Evolutionary conservation across 2,888 invertebrate genomes (phyloP).

Genomic region (Andrena trimmerana): DNA sequence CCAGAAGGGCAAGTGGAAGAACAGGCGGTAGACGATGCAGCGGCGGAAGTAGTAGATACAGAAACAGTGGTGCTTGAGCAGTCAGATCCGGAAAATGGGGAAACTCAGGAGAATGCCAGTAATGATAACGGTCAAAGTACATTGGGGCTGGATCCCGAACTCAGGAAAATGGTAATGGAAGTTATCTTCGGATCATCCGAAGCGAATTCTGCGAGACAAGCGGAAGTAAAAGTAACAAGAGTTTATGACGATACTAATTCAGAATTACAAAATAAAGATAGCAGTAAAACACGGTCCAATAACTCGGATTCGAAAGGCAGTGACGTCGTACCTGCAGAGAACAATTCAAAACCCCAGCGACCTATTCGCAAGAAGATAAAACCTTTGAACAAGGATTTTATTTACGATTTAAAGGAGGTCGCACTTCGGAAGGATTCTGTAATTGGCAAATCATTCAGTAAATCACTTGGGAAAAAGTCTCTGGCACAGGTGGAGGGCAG

Average conservation of each 20-base stretch:
- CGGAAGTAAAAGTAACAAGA: background rate
- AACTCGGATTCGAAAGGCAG: constrained; percentile 24
- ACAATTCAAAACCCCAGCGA: constrained; percentile 82
- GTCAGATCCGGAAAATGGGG: background rate
- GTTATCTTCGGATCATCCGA: constrained; percentile 81
- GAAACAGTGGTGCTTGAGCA: background rate
- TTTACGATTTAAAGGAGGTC: constrained; percentile 88
- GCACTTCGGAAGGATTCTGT: constrained; percentile 54
- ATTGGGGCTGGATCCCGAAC: constrained; percentile 68
- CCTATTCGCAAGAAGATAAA: constrained; percentile 89
- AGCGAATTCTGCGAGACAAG: constrained; percentile 2
- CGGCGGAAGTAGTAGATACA: background rate
- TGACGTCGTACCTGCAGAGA: background rate
- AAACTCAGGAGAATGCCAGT: background rate
- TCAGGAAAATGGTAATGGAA: constrained; percentile 83
- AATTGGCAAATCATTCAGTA: constrained; percentile 35
- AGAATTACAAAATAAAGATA: constrained; percentile 19
- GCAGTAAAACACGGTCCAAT: background rate
- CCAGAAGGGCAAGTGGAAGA: constrained; percentile 15
- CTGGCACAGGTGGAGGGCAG: constrained; percentile 20
- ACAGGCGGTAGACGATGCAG: background rate
- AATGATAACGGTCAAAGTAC: background rate
- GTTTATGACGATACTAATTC: background rate
- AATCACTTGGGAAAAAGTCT: constrained; percentile 38
- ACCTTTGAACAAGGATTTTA: constrained; percentile 89